Base-by-base conservation (phyloP, 1,140 invertebrate genomes). In the Bombus fervidus region DNA sequence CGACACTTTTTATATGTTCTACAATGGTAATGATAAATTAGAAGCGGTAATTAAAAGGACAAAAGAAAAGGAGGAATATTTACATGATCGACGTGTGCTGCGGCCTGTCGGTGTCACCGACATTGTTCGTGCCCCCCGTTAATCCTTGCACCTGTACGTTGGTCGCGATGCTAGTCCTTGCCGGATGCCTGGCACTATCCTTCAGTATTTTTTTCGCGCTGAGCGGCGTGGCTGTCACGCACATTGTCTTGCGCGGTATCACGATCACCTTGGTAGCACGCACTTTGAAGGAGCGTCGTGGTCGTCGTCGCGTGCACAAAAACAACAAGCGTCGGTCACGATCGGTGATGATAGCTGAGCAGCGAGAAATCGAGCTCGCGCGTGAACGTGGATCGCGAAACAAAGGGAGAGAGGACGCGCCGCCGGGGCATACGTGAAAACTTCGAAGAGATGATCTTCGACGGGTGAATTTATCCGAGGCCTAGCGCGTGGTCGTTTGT, bases 31-130 rank as follows among this genome's bases (percentile, higher is more conserved):
- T 6, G n/a, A 2, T 18, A 3, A 9, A 10, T 53, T 1, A 8
- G 31, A 13, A 3, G 2, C 47, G 53, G 2, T 6, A 64, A 31
- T n/a, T 18, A 78, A 81, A 53, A 69, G 75, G 69, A 80, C 1
- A 66, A 39, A 25, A 15, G 31, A 80, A 53, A 57, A n/a, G 37
- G 79, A 93, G 41, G 57, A n/a, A 77, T 77, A 94, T 92, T 95
- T 94, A 95, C 95, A 95, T 94, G 94, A 95, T 95, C 86, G 95
- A 95, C 85, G 94, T 95, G 91, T 95, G 94, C 74, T 93, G 93
- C 18, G 94, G 93, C 72, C 93, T 93, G 76, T 91, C 91, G 28
- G 73, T 43, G 62, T 87, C 90, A 64, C 68, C 77, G 77, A 62
- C 87, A 92, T 91, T 90, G 64, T 72, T 91, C 82, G 75, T 64